Evolutionary conservation across 2,797 vertebrate species (phyloP).

Genomic region (Pipistrellus pipistrellus): DNA sequence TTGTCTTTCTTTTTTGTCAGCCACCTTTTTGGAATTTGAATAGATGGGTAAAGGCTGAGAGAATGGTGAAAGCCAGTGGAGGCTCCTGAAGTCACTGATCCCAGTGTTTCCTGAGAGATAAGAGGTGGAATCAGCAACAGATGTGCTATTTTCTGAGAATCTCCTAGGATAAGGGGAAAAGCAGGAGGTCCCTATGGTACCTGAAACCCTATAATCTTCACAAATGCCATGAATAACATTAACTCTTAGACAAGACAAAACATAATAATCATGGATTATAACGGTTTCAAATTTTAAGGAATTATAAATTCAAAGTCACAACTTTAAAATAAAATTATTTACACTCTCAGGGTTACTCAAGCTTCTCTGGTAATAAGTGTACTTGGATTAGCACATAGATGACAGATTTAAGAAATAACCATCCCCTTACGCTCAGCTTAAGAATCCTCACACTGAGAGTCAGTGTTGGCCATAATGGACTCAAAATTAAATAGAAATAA

Average conservation of each 20-base stretch:
- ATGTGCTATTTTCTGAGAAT: background rate
- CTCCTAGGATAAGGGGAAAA: background rate
- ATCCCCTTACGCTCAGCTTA: background rate
- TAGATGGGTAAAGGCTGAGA: background rate
- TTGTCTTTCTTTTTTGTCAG: background rate
- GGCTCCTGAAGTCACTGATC: background rate
- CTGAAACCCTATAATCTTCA: background rate
- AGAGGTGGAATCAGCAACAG: background rate
- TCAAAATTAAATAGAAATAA: slow-evolving; percentile 65
- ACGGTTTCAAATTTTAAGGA: background rate
- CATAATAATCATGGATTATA: background rate
- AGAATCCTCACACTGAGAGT: slow-evolving; percentile 29
- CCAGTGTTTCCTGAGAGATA: background rate
- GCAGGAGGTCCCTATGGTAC: fast-evolving
- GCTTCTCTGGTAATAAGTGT: background rate
- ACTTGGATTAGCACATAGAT: background rate
- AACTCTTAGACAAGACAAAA: background rate
- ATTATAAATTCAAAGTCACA: background rate
- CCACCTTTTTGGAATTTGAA: background rate
- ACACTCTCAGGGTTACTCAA: background rate
- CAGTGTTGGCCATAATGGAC: background rate
- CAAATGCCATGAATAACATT: background rate
- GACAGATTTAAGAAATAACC: background rate
- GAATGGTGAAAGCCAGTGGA: background rate
- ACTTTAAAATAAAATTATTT: background rate